These are phyloP conservation scores for Clepsis dumicolana DNA, from an alignment of 2,888 invertebrate species.

Conservation along the genomic window DNA sequence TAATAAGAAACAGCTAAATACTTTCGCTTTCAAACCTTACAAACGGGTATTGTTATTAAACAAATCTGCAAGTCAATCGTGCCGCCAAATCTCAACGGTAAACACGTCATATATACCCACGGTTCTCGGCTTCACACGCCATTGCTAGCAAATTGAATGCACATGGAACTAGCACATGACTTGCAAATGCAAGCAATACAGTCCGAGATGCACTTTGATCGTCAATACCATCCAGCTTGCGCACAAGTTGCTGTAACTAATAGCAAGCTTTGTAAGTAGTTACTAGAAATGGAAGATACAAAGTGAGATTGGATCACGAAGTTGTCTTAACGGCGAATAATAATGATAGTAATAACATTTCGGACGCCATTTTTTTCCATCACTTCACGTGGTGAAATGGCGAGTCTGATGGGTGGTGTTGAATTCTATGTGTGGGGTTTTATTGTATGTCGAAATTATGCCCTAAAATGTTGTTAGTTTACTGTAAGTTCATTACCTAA, in stretches of 20 bases:
- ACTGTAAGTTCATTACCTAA: no score
- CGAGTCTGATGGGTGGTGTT: no score
- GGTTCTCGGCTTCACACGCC: conserved; percentile 3
- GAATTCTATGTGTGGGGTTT: no score
- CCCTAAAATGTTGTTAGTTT: no score
- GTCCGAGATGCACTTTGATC: conserved; percentile 47
- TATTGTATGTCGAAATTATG: no score
- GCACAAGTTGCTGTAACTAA: conserved; percentile 15
- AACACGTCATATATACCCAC: not conserved
- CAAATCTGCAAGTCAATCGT: not conserved
- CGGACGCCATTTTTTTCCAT: no score
- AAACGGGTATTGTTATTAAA: no score
- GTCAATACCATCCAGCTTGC: conserved; percentile 32
- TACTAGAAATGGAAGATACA: not conserved
- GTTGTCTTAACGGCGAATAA: no score
- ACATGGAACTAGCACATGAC: conserved; percentile 41
- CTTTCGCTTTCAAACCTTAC: not conserved
- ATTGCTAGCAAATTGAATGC: conserved; percentile 19
- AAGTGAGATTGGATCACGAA: not conserved
- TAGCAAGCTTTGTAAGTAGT: not conserved
- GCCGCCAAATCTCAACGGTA: not conserved
- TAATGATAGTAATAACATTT: no score
- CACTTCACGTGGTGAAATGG: no score
- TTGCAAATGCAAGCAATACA: conserved; percentile 51
- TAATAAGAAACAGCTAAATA: no score